A percentile compares a stretch with the other conserved stretches of the same genome.
phyloP scores from a whole-genome alignment of 2,113 vertebrate genomes.

The Cyprinus carpio region DNA sequence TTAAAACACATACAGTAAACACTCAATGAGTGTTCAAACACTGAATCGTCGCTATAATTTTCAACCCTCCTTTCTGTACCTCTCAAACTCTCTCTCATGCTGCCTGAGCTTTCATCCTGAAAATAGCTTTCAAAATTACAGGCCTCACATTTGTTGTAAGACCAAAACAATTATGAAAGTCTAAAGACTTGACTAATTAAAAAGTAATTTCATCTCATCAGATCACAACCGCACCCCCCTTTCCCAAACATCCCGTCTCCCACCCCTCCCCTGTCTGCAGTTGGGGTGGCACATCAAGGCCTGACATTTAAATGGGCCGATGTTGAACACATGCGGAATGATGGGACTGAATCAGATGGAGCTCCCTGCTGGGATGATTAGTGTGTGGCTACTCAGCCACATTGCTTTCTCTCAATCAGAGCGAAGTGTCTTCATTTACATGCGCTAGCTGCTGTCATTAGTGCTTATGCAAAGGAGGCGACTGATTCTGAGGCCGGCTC shows the following conservation, averaged over 20 bases:
- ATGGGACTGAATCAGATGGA: slow-evolving; percentile 84
- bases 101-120: slow-evolving; percentile 45
- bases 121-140: slow-evolving; percentile 83
- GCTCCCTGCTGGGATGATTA: slow-evolving; percentile 93
- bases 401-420: slow-evolving; percentile 70
- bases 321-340: slow-evolving; percentile 92
- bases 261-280: slow-evolving; percentile 79
- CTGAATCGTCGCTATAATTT: slow-evolving; percentile 9
- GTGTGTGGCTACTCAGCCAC: slow-evolving; percentile 70
- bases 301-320: slow-evolving; percentile 96
- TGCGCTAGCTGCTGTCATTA: slow-evolving; percentile 85
- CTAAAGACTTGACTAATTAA: slow-evolving; percentile 88
- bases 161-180: slow-evolving; percentile 90
- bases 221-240: slow-evolving; percentile 72
- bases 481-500: slow-evolving; percentile 83
- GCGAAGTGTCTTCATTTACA: slow-evolving; percentile 91
- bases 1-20: not conserved
- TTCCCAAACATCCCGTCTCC: slow-evolving; percentile 78
- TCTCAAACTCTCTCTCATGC: slow-evolving; percentile 41
- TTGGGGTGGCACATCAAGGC: slow-evolving; percentile 80
- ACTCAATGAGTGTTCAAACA: not conserved
- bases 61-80: slow-evolving; percentile 68
- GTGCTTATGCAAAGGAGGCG: slow-evolving; percentile 89
- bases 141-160: slow-evolving; percentile 78
- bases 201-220: slow-evolving; percentile 89